Percentiles rank a stretch among this genome's conserved stretches.
These are phyloP conservation scores for Zeuzera pyrina DNA, from an alignment of 2,888 invertebrate genomes.

Conservation along the genomic window DNA sequence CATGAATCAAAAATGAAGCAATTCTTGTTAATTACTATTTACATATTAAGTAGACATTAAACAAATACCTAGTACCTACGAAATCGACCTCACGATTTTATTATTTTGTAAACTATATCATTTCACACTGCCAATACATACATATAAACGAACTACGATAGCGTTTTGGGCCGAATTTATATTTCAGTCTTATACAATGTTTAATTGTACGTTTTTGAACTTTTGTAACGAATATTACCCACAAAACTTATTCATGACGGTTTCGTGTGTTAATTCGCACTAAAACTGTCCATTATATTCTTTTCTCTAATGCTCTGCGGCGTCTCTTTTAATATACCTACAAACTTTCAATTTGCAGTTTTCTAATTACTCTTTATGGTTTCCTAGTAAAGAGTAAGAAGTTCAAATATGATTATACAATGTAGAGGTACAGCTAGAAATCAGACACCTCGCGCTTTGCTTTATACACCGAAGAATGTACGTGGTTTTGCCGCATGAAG, in stretches of 20 bases:
- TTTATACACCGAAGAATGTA: too few species aligned
- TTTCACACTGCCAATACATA: conserved; percentile 70
- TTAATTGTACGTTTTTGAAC: conserved; percentile 63
- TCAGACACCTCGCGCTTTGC: too few species aligned
- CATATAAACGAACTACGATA: conserved; percentile 59
- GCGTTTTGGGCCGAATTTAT: conserved; percentile 67
- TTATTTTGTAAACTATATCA: conserved; percentile 49
- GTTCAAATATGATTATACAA: too few species aligned
- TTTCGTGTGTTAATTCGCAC: conserved; percentile 19
- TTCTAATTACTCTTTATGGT: too few species aligned
- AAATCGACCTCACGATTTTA: conserved; percentile 29
- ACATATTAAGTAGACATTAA: conserved; percentile 59
- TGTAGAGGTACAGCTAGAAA: too few species aligned
- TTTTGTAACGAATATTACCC: conserved; percentile 42
- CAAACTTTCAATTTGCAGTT: too few species aligned
- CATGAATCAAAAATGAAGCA: conserved; percentile 63
- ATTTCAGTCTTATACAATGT: conserved; percentile 64
- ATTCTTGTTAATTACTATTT: conserved; percentile 67
- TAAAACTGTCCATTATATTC: conserved; percentile 14
- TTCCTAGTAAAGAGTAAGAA: too few species aligned
- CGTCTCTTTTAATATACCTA: conserved; percentile 24
- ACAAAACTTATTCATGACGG: conserved; percentile 19
- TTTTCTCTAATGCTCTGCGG: conserved; percentile 42
- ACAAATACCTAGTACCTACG: conserved; percentile 26
- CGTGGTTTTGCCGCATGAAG: too few species aligned